Conservation (phyloP, 2,888 invertebrate species). For the Trissolcus brochymenae region DNA sequence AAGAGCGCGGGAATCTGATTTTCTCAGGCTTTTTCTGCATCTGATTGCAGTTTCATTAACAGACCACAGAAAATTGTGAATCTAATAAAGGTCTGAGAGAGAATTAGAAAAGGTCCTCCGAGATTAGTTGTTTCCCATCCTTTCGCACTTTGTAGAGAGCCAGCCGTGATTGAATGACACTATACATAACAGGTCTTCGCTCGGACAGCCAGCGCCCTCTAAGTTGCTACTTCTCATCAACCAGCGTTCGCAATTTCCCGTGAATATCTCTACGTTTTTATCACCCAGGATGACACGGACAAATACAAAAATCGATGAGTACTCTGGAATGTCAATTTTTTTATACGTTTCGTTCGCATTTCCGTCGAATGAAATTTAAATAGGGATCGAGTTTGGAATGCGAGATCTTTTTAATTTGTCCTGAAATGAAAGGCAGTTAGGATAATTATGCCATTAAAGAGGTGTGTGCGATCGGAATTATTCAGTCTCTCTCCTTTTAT, state of each 20-base stretch:
- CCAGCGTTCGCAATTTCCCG: neutral
- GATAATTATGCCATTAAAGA: conserved; percentile 37
- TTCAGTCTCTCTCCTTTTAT: conserved; percentile 25
- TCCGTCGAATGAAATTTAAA: conserved; percentile 18
- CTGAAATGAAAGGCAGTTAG: conserved; percentile 21
- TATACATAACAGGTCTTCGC: conserved; percentile 14
- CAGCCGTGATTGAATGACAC: neutral
- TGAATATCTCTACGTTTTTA: conserved; percentile 13
- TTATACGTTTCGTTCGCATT: conserved; percentile 14
- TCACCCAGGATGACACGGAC: neutral
- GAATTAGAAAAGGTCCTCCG: conserved; percentile 22
- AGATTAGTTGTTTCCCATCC: conserved; percentile 18
- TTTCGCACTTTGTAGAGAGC: conserved; percentile 18
- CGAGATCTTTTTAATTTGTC: conserved; percentile 18
- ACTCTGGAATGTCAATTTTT: conserved; percentile 12
- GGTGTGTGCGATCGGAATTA: conserved; percentile 29
- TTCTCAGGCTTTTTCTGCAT: conserved; percentile 30
- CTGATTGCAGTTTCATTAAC: conserved; percentile 26
- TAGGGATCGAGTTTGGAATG: conserved; percentile 2
- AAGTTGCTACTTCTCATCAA: neutral
- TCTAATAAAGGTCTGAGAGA: conserved; percentile 16
- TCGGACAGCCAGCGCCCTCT: conserved; percentile 10
- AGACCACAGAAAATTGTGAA: conserved; percentile 13
- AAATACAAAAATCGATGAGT: conserved; percentile 23
- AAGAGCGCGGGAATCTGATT: conserved; percentile 24